Evolutionary conservation across 2,797 vertebrate genomes (phyloP), one percentile per base, ranked within the genome.

Genomic region (Ctenosaura bakeri): DNA sequence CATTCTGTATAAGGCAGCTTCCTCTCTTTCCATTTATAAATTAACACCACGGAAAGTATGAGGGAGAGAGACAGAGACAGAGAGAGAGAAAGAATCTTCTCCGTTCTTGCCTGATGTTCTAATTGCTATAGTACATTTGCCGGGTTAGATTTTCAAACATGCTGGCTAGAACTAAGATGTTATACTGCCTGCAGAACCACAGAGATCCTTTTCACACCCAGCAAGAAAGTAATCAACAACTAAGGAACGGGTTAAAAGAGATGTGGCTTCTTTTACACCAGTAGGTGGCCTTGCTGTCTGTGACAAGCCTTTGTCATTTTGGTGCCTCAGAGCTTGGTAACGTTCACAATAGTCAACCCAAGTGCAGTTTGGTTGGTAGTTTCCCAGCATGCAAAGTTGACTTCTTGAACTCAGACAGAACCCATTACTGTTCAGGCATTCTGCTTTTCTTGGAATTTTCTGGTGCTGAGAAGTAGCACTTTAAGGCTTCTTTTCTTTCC

Each of bases 401-500:
- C 50, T 77, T 56, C 56, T 86, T 89, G 82, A 78, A 85, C 29
- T 83, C 93, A 54, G 79, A 90, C 56, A 59, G 78, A 85, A 80
- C 8, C 29, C 71, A 29, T 89, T 83, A 82, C 56, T 66, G 66
- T 93, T 69, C 83, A 86, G 82, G n/a, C 86, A 71, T 8, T 12
- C 89, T 89, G 2, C 79, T 84, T 94, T 83, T 69, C 12, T 85
- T 89, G 56, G 50, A 86, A 13, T 87, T 42, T 35, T 73, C 77
- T 90, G 42, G 89, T 93, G 83, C 84, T 42, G 59, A 85, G 80
- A 66, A 24, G 83, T 66, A 88, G 83, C 0, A 14, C 86, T 90
- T 89, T 77, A 93, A 88, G 84, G 93, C 94, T 94, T 86, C 89
- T 79, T 71, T 87, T 62, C 32, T 35, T 20, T 20, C 56, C 20